Evolutionary conservation across 2,797 vertebrate genomes (phyloP).

Genomic region (Synaphobranchus kaupii): DNA sequence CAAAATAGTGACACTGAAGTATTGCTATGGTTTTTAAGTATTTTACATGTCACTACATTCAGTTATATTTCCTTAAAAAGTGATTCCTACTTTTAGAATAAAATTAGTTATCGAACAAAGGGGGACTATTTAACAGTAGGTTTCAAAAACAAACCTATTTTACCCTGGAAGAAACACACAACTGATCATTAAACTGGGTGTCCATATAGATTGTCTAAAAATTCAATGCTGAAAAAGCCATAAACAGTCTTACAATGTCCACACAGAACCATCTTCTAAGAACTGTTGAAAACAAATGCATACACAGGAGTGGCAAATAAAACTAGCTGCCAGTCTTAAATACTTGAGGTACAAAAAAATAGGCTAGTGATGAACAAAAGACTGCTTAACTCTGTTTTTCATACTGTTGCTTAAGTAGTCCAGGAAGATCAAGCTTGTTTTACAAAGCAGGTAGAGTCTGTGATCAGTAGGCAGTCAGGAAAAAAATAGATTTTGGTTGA

Average conservation of each 20-base stretch:
- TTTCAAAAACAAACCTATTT: conserved; percentile 26
- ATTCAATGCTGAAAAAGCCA: not conserved
- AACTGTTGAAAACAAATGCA: too few relatives aligned
- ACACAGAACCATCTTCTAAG: not conserved
- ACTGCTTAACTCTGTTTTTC: conserved; percentile 14
- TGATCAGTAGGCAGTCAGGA: conserved; percentile 49
- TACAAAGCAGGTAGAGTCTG: conserved; percentile 26
- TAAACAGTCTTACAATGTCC: not conserved
- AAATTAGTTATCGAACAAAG: conserved; percentile 20
- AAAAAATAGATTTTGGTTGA: conserved; percentile 52
- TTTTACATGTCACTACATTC: conserved; percentile 15
- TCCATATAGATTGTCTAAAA: conserved; percentile 40
- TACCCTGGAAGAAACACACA: conserved; percentile 7
- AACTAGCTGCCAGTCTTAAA: conserved; percentile 44
- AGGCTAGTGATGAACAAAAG: conserved; percentile 33
- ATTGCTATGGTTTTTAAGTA: conserved; percentile 26
- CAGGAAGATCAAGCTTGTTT: conserved; percentile 34
- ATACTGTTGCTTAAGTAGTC: conserved; percentile 15
- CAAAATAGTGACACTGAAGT: conserved; percentile 15
- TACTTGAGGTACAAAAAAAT: conserved; percentile 33
- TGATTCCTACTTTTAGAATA: conserved; percentile 2
- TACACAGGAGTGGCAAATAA: conserved; percentile 22
- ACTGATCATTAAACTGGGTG: not conserved
- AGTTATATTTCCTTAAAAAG: conserved; percentile 13
- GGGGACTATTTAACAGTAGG: conserved; percentile 12